A percentile compares a stretch with the other conserved stretches of the same genome.
Conservation (phyloP, 2,113 vertebrate genomes). For the Cyprinodon tularosa region DNA sequence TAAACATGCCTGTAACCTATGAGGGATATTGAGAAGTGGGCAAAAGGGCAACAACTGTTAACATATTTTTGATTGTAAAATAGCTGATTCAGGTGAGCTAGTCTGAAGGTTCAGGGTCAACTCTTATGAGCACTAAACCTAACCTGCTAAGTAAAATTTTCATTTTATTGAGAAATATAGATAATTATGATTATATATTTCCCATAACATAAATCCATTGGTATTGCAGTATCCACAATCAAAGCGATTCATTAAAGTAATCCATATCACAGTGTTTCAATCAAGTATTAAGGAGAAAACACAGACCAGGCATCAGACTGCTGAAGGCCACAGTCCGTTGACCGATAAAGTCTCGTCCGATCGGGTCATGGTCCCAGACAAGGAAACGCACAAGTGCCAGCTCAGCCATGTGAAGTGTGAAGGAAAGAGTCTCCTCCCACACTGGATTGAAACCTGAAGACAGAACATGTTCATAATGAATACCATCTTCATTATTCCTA, state of each 20-base stretch:
- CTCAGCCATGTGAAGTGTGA: slow-evolving; percentile 96
- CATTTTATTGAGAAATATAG: slow-evolving; percentile 10
- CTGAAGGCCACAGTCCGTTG: slow-evolving; percentile 95
- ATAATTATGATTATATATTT: slow-evolving; percentile 1
- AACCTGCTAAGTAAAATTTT: slow-evolving; percentile 24
- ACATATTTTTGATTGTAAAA: slow-evolving; percentile 16
- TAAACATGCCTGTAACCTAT: slow-evolving; percentile 97
- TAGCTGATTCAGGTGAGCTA: slow-evolving; percentile 27
- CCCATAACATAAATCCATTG: slow-evolving; percentile 26
- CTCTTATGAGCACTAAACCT: slow-evolving; percentile 27
- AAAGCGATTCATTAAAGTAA: slow-evolving; percentile 3
- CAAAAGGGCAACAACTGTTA: slow-evolving; percentile 21
- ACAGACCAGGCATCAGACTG: slow-evolving; percentile 94
- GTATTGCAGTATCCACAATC: neutral
- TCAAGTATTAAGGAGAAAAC: neutral
- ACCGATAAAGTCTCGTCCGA: slow-evolving; percentile 95
- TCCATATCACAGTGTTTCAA: neutral
- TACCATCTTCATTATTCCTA: neutral
- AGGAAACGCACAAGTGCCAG: slow-evolving; percentile 93
- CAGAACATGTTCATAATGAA: slow-evolving; percentile 13
- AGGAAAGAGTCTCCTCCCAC: slow-evolving; percentile 97
- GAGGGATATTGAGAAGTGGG: slow-evolving; percentile 4
- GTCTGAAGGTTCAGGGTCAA: slow-evolving; percentile 35
- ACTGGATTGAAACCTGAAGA: slow-evolving; percentile 94
- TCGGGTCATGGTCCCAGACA: slow-evolving; percentile 98